Conservation (phyloP, 2,113 vertebrate genomes). For the Dipodomys stephensi region DNA sequence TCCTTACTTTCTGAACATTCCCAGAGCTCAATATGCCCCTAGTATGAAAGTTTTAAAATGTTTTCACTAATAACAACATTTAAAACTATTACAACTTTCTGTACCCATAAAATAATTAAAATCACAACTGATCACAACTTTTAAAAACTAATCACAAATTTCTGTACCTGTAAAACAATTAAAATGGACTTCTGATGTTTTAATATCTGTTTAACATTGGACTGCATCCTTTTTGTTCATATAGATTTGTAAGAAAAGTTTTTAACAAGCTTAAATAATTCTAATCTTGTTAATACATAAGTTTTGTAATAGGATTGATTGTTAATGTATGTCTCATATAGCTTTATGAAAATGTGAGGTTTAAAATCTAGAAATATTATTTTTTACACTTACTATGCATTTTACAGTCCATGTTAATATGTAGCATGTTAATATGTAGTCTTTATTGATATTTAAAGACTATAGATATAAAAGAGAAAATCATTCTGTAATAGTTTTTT, state of each 20-base stretch:
- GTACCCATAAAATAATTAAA: too few relatives aligned
- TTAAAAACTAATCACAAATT: not conserved
- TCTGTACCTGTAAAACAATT: constrained; percentile 3
- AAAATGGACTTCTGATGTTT: not conserved
- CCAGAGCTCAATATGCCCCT: not conserved
- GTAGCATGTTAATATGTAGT: not conserved
- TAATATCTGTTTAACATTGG: not conserved
- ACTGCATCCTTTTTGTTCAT: constrained; percentile 38
- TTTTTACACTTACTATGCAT: too few relatives aligned
- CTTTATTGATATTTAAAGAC: constrained; percentile 26
- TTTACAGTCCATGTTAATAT: not conserved
- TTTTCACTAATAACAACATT: too few relatives aligned
- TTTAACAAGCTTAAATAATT: constrained; percentile 3
- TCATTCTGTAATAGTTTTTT: too few relatives aligned
- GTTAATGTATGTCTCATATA: constrained; percentile 13
- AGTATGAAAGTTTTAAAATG: not conserved
- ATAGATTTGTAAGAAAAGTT: constrained; percentile 2
- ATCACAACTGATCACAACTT: too few relatives aligned
- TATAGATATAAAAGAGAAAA: constrained; percentile 22
- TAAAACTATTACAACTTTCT: too few relatives aligned
- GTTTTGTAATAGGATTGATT: constrained; percentile 6
- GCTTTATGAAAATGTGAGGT: constrained; percentile 20
- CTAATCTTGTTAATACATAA: not conserved
- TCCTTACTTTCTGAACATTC: not conserved
- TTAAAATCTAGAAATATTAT: not conserved